Base-by-base conservation (phyloP, 2,797 vertebrate species). In the Cetoscarus ocellatus region DNA sequence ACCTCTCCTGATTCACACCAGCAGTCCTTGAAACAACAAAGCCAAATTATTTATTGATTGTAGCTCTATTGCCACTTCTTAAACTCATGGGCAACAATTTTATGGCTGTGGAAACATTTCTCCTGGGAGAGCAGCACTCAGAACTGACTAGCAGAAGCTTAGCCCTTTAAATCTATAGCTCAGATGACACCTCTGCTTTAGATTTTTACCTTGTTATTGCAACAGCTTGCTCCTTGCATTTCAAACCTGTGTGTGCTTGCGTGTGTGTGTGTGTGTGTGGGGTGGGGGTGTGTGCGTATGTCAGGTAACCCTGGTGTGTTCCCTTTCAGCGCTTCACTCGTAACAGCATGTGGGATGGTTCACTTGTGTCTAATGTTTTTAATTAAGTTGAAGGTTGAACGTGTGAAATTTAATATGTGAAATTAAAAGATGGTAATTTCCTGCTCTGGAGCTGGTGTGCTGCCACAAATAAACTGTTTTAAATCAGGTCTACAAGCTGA, bases 341-440 rank as follows among this genome's bases (percentile, higher is more conserved):
- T 38, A 75, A 60, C 73, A 70, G 67, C 68, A 65, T 76, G 60
- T 54, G 39, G 61, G 66, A 78, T 70, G 50, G 55, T 76, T 83
- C 61, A 64, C 72, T 79, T 70, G 73, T 86, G 78, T 87, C 86
- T 83, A 82, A 88, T 88, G 75, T 90, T 93, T 92, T 93, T 93
- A 93, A 95, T 94, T 94, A 93, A 93, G 90, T 93, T 92, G 86
- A 93, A 93, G 89, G 91, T 91, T 94, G 89, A 91, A 93, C 59
- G 84, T 91, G 90, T 92, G 89, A 93, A 95, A 94, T 93, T 91
- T 93, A 93, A 94, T 94, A 93, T 92, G 88, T 80, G 83, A 91
- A 94, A 92, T 95, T 93, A 94, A 93, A 93, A 93, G 83, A 93
- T 94, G 92, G 85, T 94, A 93, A 94, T 94, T 91, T 94, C 91